phyloP scores from a whole-genome alignment of 1,140 invertebrate genomes.

The Charaxes varanes region DNA sequence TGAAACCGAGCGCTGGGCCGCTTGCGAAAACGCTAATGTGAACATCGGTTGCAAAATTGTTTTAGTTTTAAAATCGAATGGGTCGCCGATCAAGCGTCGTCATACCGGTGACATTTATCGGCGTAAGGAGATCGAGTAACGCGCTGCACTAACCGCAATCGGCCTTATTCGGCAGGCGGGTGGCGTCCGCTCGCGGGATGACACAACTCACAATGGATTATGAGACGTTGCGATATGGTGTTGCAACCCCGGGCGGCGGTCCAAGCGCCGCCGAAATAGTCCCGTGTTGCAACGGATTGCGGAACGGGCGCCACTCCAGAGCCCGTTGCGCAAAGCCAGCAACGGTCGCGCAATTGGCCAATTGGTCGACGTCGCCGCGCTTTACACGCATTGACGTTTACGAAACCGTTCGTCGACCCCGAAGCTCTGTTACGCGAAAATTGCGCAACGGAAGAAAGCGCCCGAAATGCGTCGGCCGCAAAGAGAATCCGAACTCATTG shows the following conservation, averaged over 20 bases:
- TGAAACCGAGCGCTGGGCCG: conserved; percentile 67
- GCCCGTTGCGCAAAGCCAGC: conserved; percentile 46
- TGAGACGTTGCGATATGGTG: conserved; percentile 69
- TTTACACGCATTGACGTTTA: conserved; percentile 29
- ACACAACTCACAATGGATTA: conserved; percentile 70
- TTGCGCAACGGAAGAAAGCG: conserved; percentile 67
- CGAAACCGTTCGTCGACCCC: conserved; percentile 56
- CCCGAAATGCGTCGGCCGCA: conserved; percentile 38
- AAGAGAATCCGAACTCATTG: conserved; percentile 55
- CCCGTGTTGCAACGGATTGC: conserved; percentile 68
- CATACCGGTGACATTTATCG: conserved; percentile 35
- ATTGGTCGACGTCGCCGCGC: conserved; percentile 30
- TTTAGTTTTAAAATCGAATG: conserved; percentile 70
- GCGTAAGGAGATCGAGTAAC: conserved; percentile 47
- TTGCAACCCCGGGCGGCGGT: conserved; percentile 66
- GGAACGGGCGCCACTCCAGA: conserved; percentile 58
- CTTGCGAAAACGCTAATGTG: conserved; percentile 73
- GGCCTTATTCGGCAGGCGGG: conserved; percentile 55
- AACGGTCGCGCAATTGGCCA: conserved; percentile 38
- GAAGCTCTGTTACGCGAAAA: conserved; percentile 44
- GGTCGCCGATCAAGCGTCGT: conserved; percentile 32
- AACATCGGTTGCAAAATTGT: conserved; percentile 73
- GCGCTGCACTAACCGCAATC: conserved; percentile 16
- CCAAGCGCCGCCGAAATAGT: conserved; percentile 65
- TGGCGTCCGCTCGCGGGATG: conserved; percentile 39